Evolutionary conservation across 2,113 vertebrate species (phyloP), one percentile per base, ranked within the genome.

Genomic region (Actenoides lindsayi): DNA sequence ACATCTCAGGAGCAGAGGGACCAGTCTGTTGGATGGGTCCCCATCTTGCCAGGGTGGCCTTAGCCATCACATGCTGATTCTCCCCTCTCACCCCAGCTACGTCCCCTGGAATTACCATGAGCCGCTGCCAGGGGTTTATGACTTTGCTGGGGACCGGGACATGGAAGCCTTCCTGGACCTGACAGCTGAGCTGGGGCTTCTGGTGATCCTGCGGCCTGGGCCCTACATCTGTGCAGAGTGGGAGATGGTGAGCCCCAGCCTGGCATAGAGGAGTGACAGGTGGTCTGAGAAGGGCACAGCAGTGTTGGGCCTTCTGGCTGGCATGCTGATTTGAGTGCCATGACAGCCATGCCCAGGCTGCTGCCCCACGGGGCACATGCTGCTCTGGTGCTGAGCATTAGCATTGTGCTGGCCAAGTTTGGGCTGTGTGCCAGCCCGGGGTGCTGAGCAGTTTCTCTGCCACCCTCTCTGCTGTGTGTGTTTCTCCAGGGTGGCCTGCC

Each of bases 151-250:
- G 50, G 98, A 99, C 81, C 93, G 98, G 78, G 99, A 99, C 81
- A 85, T 99, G 86, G 98, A 98, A 96, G 97, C 98, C 77, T 99
- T 99, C 96, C 97, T 99, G 96, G 97, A 98, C 86, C 96, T 99
- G 93, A 98, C 99, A 62, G 98, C 98, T 50, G 95, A 98, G 94
- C 98, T 98, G 3, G 98, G 98, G 30, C 98, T 99, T 24, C 98
- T 99, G 91, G 99, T 99, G 89, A 99, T 99, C 90, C 98, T 99
- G 93, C 98, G 99, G 13, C 99, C 99, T 0, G 99, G 99, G 70
- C 99, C 99, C 16, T 99, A 99, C 97, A 99, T 99, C 98, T 99
- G 99, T 97, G 99, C 99, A 0, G 99, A 99, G 91, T 99, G 99
- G 99, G 99, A 99, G 86, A 99, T 99, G 99, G 99, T 99, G 91